Conservation (phyloP, 2,113 vertebrate genomes). For the Austrofundulus limnaeus region DNA sequence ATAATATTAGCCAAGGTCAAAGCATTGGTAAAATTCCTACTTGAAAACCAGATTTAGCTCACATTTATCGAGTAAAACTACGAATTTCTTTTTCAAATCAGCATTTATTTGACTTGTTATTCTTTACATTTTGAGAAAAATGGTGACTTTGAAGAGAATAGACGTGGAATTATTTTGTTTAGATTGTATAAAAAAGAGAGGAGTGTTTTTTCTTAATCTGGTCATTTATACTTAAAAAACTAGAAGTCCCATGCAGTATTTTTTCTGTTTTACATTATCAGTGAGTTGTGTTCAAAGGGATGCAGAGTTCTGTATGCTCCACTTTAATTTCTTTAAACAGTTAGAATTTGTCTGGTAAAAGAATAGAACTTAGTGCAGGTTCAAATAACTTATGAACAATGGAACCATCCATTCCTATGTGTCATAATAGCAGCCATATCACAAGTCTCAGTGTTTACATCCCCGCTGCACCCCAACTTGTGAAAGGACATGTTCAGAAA, state of each 20-base stretch:
- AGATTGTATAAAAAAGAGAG: not conserved
- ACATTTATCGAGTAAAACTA: slow-evolving; percentile 3
- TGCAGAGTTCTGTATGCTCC: not conserved
- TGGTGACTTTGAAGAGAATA: not conserved
- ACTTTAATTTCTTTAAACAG: slow-evolving; percentile 11
- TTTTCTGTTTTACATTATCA: slow-evolving; percentile 31
- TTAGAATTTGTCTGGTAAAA: not conserved
- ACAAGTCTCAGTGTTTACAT: slow-evolving; percentile 37
- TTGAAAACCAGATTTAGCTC: not conserved
- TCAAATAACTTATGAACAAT: slow-evolving; percentile 19
- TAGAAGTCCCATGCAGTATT: no score
- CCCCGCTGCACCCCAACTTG: slow-evolving; percentile 19
- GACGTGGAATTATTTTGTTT: not conserved
- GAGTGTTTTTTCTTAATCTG: no score
- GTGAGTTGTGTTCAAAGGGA: slow-evolving; percentile 13
- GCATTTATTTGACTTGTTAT: not conserved
- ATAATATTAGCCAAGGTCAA: not conserved
- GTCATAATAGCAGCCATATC: slow-evolving; percentile 27
- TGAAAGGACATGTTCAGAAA: slow-evolving; percentile 8
- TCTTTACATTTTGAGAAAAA: not conserved
- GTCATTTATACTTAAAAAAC: no score
- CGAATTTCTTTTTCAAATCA: not conserved
- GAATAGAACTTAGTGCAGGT: not conserved
- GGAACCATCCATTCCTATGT: slow-evolving; percentile 24
- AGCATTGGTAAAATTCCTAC: not conserved